phyloP scores from a whole-genome alignment of 2,888 invertebrate genomes.

The Dione vanillae region DNA sequence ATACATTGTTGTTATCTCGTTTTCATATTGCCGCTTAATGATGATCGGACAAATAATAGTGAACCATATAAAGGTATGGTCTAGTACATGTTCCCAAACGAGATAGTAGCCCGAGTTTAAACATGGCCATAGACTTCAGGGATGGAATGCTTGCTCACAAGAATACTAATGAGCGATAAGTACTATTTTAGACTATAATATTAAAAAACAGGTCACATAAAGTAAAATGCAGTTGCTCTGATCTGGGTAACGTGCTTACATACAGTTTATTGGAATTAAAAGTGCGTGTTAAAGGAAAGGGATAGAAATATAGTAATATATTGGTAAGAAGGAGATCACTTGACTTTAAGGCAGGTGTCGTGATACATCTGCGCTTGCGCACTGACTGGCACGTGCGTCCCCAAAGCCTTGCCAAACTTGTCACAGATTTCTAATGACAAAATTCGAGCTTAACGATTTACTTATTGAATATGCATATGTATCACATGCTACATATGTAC shows the following conservation, averaged over 20 bases:
- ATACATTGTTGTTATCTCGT: conserved; percentile 31
- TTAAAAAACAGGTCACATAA: conserved; percentile 80
- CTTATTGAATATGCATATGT: conserved; percentile 48
- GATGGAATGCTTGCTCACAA: conserved; percentile 52
- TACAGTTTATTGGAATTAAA: conserved; percentile 71
- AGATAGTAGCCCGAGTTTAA: conserved; percentile 56
- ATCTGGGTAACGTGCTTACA: conserved; percentile 62
- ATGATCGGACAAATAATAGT: conserved; percentile 47
- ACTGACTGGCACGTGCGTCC: conserved; percentile 77
- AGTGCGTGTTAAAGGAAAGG: conserved; percentile 62
- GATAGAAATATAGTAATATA: conserved; percentile 55
- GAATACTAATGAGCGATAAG: conserved; percentile 74
- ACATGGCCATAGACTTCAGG: conserved; percentile 68
- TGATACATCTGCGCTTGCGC: conserved; percentile 78
- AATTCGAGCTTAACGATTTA: conserved; percentile 44
- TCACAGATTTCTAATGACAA: conserved; percentile 53
- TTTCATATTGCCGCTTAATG: conserved; percentile 47
- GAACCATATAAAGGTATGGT: conserved; percentile 54
- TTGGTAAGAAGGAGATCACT: conserved; percentile 62
- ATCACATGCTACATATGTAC: conserved; percentile 47
- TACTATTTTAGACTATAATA: conserved; percentile 75
- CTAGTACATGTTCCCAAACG: conserved; percentile 67
- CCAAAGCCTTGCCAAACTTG: conserved; percentile 56
- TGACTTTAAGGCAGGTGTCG: conserved; percentile 75
- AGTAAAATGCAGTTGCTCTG: conserved; percentile 69